Evolutionary conservation across 92 coral and sea anemone genomes (phyloP), one percentile per base, ranked within the genome.

Genomic region (Bergia sp.): DNA sequence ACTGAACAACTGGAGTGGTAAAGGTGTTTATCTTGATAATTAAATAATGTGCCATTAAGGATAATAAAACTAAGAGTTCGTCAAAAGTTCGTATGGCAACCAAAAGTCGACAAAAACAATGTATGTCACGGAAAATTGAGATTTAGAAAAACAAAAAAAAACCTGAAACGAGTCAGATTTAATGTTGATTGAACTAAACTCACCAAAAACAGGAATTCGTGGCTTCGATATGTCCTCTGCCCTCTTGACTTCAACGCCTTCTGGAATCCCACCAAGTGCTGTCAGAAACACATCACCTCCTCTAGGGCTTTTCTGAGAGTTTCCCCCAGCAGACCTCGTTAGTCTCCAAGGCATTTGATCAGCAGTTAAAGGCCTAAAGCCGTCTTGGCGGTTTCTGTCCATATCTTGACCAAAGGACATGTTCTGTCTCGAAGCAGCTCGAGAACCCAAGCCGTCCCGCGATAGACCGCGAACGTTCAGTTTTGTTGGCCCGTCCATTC

Each of bases 341-440:
- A 97, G 93, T 73, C 99, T 95, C 97, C 97, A 97, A 83, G 99
- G 98, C 53, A 94, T 89, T 89, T 97, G 99, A 86, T 97, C 99
- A 12, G 99, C 99, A 40, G 99, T 97, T 39, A 96, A 90, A 38
- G 99, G 99, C 50, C 99, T 91, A 13, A 96, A 90, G 10, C 90
- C 95, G 86, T 89, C 93, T 50, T 96, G 88, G 18, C 92, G 93
- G 39, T 77, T 83, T 85, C 86, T 92, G 21, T 95, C 93, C 41
- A 90, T 67, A 47, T 96, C 97, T 82, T 94, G 93, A 29, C 88
- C 96, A 47, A 97, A 92, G 82, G 92, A 87, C 85, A 95, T 82
- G 74, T 92, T 95, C 85, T 95, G 98, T 84, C 96, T 92, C 45
- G 98, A 94, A 43, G 94, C 93, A 11, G 88, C 96, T 16, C 97